A percentile compares a stretch with the other conserved stretches of the same genome.
Evolutionary conservation across 2,113 vertebrate species (phyloP).

Genomic region (Scomber colias): DNA sequence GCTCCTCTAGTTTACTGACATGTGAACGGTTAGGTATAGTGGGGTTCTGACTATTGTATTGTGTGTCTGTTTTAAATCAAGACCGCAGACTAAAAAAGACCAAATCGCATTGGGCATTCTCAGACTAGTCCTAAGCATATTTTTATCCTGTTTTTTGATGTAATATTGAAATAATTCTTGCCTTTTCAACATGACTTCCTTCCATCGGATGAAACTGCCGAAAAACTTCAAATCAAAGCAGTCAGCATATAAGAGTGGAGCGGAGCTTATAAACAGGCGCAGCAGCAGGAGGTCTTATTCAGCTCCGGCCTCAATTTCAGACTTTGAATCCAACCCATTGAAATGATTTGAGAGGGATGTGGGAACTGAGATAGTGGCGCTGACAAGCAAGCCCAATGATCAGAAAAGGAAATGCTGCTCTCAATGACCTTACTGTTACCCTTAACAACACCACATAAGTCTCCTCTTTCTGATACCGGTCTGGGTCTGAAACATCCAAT

Average conservation of each 20-base stretch:
- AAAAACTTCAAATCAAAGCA: conserved; percentile 76
- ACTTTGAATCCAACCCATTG: conserved; percentile 82
- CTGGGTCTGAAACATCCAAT: conserved; percentile 95
- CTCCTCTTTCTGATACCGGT: conserved; percentile 92
- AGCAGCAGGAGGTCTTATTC: conserved; percentile 82
- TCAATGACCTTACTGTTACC: conserved; percentile 99
- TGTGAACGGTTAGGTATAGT: conserved; percentile 64
- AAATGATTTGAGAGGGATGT: conserved; percentile 83
- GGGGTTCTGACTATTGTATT: conserved; percentile 61
- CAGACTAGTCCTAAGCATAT: conserved; percentile 55
- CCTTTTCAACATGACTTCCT: conserved; percentile 83
- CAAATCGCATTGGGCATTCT: conserved; percentile 63
- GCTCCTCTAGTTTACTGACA: conserved; percentile 59
- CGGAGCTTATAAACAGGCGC: conserved; percentile 70
- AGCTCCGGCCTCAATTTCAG: conserved; percentile 76
- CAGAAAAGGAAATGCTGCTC: conserved; percentile 82
- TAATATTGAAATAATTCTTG: conserved; percentile 73
- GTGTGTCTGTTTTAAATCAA: conserved; percentile 84
- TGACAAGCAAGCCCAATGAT: conserved; percentile 71
- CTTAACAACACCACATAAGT: conserved; percentile 89
- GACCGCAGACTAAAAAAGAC: conserved; percentile 61
- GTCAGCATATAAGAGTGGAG: conserved; percentile 70
- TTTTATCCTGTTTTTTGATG: conserved; percentile 77
- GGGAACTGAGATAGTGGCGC: conserved; percentile 80
- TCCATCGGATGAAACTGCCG: conserved; percentile 82